Evolutionary conservation across 2,888 invertebrate species (phyloP), one percentile per base, ranked within the genome.

Genomic region (Zootermopsis nevadensis): DNA sequence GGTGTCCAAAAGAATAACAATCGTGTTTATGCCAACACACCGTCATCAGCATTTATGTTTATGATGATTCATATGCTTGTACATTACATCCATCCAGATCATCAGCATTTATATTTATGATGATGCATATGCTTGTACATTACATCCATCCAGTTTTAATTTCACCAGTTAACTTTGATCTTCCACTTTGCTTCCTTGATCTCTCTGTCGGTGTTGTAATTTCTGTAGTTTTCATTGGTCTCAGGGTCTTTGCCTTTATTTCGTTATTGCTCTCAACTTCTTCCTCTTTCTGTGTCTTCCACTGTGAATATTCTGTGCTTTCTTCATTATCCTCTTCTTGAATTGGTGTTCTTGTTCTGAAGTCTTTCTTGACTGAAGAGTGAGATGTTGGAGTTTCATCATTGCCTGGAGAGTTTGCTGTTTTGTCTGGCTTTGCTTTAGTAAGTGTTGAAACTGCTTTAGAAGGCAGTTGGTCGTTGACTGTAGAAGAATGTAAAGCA

Each of bases 101-200:
- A n/a, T n/a, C n/a, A n/a, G n/a, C n/a, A n/a, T n/a, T n/a, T n/a
- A n/a, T n/a, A n/a, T n/a, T 38, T 38, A 7, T 38, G 6, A 38
- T 38, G 38, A 38, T 38, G 10, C 10, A 10, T 38, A 10, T 38
- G 38, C 38, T 38, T 38, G 6, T 38, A 10, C 38, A 53, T 90
- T 92, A 95, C 82, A 95, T 91, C 95, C 95, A 95, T 1, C 95
- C 95, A 27, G 94, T 93, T 84, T 94, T 93, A 85, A 94, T 91
- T 89, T 93, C 93, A 0, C 95, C 95, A 0, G 95, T 94, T 0
- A 93, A 93, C 87, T 93, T 94, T 3, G 95, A 95, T 87, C 93
- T 94, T 22, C 95, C 95, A 33, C 89, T 86, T 33, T 88, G 87
- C 86, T 91, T 92, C 19, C 22, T 42, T 66, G 48, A 33, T 30